These are phyloP conservation scores for Chrysopa pallens DNA, from an alignment of 1,140 invertebrate species.

Conservation along the genomic window DNA sequence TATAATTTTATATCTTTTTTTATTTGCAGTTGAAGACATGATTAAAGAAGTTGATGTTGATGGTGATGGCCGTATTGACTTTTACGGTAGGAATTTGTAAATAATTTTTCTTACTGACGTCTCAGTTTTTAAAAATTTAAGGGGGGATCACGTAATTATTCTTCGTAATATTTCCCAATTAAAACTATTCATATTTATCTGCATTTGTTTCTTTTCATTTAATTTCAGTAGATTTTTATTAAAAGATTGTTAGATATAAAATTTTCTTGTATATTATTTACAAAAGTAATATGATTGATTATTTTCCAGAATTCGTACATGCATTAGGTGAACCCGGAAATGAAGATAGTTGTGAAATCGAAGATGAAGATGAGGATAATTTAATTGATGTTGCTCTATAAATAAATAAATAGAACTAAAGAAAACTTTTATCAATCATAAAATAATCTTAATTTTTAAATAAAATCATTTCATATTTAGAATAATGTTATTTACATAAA, in stretches of 20 bases:
- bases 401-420: too few species aligned
- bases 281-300: constrained; percentile 3
- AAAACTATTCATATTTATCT: not conserved
- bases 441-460: too few species aligned
- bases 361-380: constrained; percentile 47
- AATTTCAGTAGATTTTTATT: too few species aligned
- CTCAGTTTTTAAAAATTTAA: too few species aligned
- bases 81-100: constrained; percentile 65
- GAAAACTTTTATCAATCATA: too few species aligned
- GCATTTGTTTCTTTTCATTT: not conserved
- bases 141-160: not conserved
- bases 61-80: constrained; percentile 75
- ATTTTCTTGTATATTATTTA: too few species aligned
- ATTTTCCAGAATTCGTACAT: constrained; percentile 59
- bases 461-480: too few species aligned
- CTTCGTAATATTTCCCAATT: not conserved
- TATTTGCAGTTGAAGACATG: constrained; percentile 78
- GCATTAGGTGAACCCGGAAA: constrained; percentile 61
- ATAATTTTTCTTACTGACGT: too few species aligned
- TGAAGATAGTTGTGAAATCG: constrained; percentile 58
- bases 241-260: too few species aligned
- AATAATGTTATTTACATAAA: too few species aligned
- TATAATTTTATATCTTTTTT: constrained; percentile 8
- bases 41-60: constrained; percentile 83
- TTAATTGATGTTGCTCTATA: too few species aligned